Base-by-base conservation (phyloP, 2,797 vertebrate species). In the Periophthalmus magnuspinnatus region DNA sequence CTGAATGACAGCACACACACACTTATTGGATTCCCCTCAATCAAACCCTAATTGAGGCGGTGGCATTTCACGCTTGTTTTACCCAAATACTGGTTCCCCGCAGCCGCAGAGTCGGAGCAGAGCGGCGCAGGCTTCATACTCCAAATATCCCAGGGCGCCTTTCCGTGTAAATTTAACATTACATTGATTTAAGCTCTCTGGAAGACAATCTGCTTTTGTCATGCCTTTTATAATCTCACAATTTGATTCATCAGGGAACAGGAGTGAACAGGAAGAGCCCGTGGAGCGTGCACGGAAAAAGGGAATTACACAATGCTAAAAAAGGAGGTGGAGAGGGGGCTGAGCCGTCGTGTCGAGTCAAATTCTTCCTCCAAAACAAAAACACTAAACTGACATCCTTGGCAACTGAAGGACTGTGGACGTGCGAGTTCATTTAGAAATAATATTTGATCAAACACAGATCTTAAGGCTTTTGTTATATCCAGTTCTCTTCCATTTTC, bases 131-230 rank as follows among this genome's bases (percentile, higher is more conserved):
- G 62, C 59, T 33, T 65, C 69, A 66, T 73, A 76, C 65, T 71
- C 64, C 71, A 89, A 88, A 92, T 83, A 90, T 87, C 90, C 86
- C 73, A 81, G 77, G 78, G 87, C 82, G 86, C 79, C 76, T 71
- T 75, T 84, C 72, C 70, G 74, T 89, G 71, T 83, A 86, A 76
- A 89, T 89, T 91, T 84, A 77, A 84, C 75, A 86, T 86, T 72
- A 88, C 85, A 92, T 91, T 92, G 90, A 90, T 93, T 93, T 89
- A 80, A 90, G 88, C 84, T 85, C 84, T 90, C 89, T 92, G 88
- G 84, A 92, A 93, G 91, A 89, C 87, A 92, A 90, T 92, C 90
- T 90, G 81, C 83, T 82, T 80, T 76, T 90, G 28, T 90, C 34
- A 84, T 90, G 88, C 88, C 19, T 92, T 79, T 85, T 84, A 83